These are phyloP conservation scores for Crotalus horridus DNA, from an alignment of 2,113 vertebrate genomes.

Conservation along the genomic window DNA sequence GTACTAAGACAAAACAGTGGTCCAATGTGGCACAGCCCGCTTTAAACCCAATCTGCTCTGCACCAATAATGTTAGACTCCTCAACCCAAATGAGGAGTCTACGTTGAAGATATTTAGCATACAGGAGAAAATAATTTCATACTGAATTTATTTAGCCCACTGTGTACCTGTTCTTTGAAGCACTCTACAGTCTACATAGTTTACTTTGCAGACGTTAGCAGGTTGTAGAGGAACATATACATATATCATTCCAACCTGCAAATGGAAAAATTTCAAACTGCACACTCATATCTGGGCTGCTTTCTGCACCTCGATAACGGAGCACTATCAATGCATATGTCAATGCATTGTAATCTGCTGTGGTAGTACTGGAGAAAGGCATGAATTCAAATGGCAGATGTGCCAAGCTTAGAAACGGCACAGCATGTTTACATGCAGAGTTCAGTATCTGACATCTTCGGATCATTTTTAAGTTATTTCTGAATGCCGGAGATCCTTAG, in stretches of 20 bases:
- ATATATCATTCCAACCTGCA: not conserved
- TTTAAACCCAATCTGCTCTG: too few relatives aligned
- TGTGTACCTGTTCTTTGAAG: not conserved
- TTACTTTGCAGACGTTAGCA: not conserved
- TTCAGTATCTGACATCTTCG: not conserved
- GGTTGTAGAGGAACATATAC: not conserved
- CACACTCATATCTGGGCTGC: not conserved
- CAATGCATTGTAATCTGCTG: not conserved
- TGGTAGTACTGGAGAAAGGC: not conserved
- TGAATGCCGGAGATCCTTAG: not conserved
- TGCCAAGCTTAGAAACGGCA: not conserved
- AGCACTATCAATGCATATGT: not conserved
- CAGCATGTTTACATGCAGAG: not conserved
- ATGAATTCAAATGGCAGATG: not conserved
- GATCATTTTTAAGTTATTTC: not conserved
- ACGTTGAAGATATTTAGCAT: too few relatives aligned
- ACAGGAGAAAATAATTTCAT: too few relatives aligned
- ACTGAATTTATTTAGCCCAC: too few relatives aligned
- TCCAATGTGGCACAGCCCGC: too few relatives aligned
- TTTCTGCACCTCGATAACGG: not conserved
- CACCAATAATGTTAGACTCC: too few relatives aligned
- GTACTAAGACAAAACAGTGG: too few relatives aligned
- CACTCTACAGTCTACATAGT: not conserved
- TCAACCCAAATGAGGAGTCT: too few relatives aligned
- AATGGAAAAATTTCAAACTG: not conserved